Evolutionary conservation across 2,113 vertebrate genomes (phyloP).

Genomic region (Dicaeum eximium): DNA sequence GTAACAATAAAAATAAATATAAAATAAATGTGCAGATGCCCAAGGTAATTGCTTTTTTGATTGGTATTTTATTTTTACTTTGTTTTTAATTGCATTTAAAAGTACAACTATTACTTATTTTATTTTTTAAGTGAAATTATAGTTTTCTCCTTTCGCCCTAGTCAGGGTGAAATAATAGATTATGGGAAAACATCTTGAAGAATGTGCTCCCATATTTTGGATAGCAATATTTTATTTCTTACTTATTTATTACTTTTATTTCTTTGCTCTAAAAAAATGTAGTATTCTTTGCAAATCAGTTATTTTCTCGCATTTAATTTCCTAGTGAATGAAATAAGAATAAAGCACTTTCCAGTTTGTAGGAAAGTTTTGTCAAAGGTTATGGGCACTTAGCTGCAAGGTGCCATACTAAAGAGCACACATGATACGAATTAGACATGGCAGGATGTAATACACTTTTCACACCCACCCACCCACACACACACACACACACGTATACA

Average conservation of each 20-base stretch:
- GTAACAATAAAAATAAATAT: neutral
- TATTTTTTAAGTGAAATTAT: neutral
- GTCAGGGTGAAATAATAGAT: neutral
- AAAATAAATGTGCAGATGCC: neutral
- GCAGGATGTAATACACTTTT: neutral
- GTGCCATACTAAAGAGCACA: neutral
- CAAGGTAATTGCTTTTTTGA: neutral
- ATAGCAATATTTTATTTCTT: neutral
- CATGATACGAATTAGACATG: neutral
- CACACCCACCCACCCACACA: neutral
- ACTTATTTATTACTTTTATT: neutral
- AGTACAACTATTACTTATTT: fast-evolving
- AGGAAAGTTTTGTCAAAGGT: neutral
- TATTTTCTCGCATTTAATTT: neutral
- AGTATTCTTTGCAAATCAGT: neutral
- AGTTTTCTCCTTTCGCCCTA: neutral
- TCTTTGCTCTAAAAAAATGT: neutral
- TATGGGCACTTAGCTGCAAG: neutral
- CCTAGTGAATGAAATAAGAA: neutral
- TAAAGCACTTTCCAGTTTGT: neutral
- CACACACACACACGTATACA: no score
- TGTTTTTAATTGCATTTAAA: neutral
- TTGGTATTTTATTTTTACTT: neutral
- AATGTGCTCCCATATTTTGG: neutral
- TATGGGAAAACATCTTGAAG: neutral